Conservation (phyloP, 92 coral and sea anemone genomes). For the Virgularia gustaviana region DNA sequence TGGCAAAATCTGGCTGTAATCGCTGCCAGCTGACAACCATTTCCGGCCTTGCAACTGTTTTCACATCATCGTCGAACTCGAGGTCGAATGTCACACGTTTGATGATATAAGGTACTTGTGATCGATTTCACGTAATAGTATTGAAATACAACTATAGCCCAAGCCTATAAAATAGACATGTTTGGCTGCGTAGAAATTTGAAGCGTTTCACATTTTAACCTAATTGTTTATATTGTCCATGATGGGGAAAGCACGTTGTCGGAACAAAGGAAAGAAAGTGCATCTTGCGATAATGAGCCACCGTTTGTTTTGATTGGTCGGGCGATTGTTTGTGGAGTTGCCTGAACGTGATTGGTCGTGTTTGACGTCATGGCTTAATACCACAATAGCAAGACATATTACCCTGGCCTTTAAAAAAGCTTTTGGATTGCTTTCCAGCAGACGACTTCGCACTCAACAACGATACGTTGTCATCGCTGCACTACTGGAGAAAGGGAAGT, state of each 20-base stretch:
- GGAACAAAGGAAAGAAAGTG: slow-evolving; percentile 26
- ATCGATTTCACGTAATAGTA: no score
- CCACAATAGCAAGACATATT: slow-evolving; percentile 28
- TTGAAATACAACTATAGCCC: no score
- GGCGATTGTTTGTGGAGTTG: slow-evolving; percentile 1
- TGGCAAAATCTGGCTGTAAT: no score
- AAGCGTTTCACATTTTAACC: slow-evolving; percentile 17
- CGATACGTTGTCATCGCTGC: neutral
- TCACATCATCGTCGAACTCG: neutral
- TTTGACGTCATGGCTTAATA: slow-evolving; percentile 34
- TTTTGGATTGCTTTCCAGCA: slow-evolving; percentile 10
- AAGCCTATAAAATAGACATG: no score
- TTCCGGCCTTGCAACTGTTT: neutral
- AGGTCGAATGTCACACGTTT: neutral
- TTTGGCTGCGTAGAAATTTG: neutral
- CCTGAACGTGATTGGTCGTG: slow-evolving; percentile 21
- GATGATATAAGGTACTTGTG: no score
- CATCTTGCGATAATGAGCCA: slow-evolving; percentile 14
- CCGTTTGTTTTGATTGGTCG: slow-evolving; percentile 10
- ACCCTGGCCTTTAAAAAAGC: slow-evolving; percentile 29
- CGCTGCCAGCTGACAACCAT: slow-evolving; percentile 4
- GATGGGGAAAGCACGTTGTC: slow-evolving; percentile 32
- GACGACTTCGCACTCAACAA: slow-evolving; percentile 8
- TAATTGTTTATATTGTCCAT: no score
- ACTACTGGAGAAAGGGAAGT: neutral